phyloP scores from a whole-genome alignment of 2,797 vertebrate species.

The Tiaroga cobitis region DNA sequence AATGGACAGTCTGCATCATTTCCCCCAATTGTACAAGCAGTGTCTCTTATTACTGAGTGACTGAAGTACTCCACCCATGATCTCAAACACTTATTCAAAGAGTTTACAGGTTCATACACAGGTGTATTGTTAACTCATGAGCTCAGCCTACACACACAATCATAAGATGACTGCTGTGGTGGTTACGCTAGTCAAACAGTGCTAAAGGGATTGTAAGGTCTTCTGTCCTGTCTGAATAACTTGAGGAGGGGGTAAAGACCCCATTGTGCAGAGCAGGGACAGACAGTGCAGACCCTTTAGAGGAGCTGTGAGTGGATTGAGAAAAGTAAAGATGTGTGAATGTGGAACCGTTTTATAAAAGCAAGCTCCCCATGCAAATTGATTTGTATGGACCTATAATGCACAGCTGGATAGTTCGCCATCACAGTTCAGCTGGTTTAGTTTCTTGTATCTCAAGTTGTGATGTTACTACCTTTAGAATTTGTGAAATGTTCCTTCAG shows the following conservation, averaged over 20 bases:
- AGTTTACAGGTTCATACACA: slow-evolving; percentile 13
- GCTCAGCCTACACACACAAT: neutral
- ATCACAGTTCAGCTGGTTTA: neutral
- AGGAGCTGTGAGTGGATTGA: slow-evolving; percentile 42
- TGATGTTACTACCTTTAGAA: neutral
- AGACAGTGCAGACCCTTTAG: slow-evolving; percentile 29
- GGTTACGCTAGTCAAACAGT: slow-evolving; percentile 53
- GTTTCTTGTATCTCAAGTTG: neutral
- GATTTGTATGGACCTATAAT: slow-evolving; percentile 15
- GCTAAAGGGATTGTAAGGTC: slow-evolving; percentile 56
- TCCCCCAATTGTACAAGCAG: slow-evolving; percentile 51
- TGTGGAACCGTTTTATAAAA: slow-evolving; percentile 5
- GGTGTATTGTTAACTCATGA: neutral
- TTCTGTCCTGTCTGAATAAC: slow-evolving; percentile 49
- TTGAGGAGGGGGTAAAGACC: slow-evolving; percentile 24
- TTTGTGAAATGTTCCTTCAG: neutral
- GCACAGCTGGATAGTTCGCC: neutral
- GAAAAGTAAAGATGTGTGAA: slow-evolving; percentile 2
- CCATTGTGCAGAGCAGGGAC: slow-evolving; percentile 20
- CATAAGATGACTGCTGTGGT: slow-evolving; percentile 45
- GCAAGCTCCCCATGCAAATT: neutral
- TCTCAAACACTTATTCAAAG: slow-evolving; percentile 11
- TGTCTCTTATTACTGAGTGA: neutral
- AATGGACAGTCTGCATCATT: slow-evolving; percentile 53
- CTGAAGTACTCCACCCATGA: neutral